Evolutionary conservation across 2,797 vertebrate species (phyloP), one percentile per base, ranked within the genome.

Genomic region (Pipistrellus kuhlii): DNA sequence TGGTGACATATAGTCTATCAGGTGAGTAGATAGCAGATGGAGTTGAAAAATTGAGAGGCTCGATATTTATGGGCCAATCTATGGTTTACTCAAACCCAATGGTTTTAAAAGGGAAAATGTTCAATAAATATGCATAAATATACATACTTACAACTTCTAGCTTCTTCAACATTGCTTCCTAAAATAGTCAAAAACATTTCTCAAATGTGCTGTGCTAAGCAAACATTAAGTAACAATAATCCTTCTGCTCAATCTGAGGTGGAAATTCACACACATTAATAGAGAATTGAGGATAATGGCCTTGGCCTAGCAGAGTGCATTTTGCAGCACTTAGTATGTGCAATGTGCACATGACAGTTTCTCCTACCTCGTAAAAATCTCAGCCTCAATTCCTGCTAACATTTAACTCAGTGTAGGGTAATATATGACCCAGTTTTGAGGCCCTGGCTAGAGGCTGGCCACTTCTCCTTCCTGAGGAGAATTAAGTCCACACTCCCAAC

Each of bases 151-250:
- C 25, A 92, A 81, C 25, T 59, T 76, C 21, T 44, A 41, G 44
- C 25, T 69, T 84, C 64, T 73, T 84, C 17, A 32, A 55, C 5
- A 91, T 73, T 86, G 6, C 10, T 69, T 77, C 35, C 21, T 81
- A 85, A 81, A 44, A 18, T 77, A 92, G 76, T 94, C 68, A 69
- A 46, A 88, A 92, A 72, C 41, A 81, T 51, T 84, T 62, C n/a
- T 48, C 55, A 93, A 32, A 86, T 44, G 71, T 69, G 59, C 66
- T 94, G 59, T 84, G 53, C 69, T 92, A 92, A 94, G 68, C 69
- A 82, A 94, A 94, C 35, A 66, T 93, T 90, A 91, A 88, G n/a
- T 62, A 69, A 88, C 46, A 86, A 48, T 44, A 82, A 85, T 25
- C 38, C 14, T 91, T 93, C 85, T 80, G 68, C 48, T 96, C 44